Conservation (phyloP, 2,888 invertebrate species). For the Metopia argyrocephala region DNA sequence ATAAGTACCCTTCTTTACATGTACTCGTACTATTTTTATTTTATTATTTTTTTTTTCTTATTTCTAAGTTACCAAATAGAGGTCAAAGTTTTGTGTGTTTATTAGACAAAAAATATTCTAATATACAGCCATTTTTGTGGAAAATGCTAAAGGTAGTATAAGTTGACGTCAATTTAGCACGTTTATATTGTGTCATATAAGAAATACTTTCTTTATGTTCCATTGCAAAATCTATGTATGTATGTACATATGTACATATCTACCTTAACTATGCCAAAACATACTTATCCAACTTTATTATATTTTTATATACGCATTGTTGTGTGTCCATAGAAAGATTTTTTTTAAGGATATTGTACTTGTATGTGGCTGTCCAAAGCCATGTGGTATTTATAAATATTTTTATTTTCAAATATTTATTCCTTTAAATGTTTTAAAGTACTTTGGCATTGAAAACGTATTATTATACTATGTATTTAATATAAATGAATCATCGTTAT, state of each 20-base stretch:
- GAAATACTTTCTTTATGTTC: too few species aligned
- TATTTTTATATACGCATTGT: not conserved
- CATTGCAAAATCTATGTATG: too few species aligned
- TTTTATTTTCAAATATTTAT: not conserved
- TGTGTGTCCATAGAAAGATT: too few species aligned
- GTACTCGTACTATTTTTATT: not conserved
- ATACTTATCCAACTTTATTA: too few species aligned
- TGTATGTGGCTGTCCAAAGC: too few species aligned
- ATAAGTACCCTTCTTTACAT: slow-evolving; percentile 28
- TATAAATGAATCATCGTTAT: not conserved
- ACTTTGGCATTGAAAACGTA: not conserved
- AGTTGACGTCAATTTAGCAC: slow-evolving; percentile 41
- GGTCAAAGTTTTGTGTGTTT: slow-evolving; percentile 50
- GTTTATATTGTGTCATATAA: slow-evolving; percentile 3
- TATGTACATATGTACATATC: not conserved
- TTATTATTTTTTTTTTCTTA: not conserved
- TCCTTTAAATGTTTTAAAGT: not conserved
- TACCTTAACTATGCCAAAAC: too few species aligned
- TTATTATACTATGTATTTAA: not conserved
- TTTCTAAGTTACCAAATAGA: slow-evolving; percentile 30
- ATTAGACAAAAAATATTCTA: not conserved
- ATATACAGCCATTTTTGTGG: slow-evolving; percentile 9
- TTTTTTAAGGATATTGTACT: too few species aligned
- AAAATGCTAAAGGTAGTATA: not conserved
- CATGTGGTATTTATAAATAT: too few species aligned